phyloP scores from a whole-genome alignment of 1,140 invertebrate species.

The Zaprionus africanus region DNA sequence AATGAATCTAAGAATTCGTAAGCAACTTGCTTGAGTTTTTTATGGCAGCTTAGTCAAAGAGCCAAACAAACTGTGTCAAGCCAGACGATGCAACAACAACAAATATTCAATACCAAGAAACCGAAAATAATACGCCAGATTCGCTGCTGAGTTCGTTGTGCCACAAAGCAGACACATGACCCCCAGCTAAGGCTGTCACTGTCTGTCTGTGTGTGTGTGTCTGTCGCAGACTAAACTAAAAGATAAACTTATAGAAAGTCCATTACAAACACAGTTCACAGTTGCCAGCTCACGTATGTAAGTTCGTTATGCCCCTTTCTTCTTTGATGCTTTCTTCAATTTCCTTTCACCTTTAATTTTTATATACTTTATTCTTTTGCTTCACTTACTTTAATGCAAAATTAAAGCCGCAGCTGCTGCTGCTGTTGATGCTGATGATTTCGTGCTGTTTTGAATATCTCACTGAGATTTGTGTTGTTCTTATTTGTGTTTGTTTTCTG shows the following conservation, averaged over 20 bases:
- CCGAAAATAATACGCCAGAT: conserved; percentile 66
- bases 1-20: conserved; percentile 21
- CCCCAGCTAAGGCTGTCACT: conserved; percentile 55
- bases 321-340: not conserved
- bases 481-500: conserved; percentile 19
- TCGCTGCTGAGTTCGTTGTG: conserved; percentile 70
- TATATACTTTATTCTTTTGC: conserved; percentile 6
- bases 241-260: conserved; percentile 54
- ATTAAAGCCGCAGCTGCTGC: conserved; percentile 25
- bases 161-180: conserved; percentile 54
- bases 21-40: conserved; percentile 43
- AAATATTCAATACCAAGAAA: conserved; percentile 45
- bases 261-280: conserved; percentile 23
- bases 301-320: conserved; percentile 11
- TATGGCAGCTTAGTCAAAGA: conserved; percentile 43
- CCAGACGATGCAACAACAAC: conserved; percentile 26
- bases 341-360: conserved; percentile 15
- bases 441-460: conserved; percentile 21
- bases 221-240: conserved; percentile 36
- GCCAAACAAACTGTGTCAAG: conserved; percentile 60
- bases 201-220: conserved; percentile 20
- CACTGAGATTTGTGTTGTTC: conserved; percentile 20
- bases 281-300: conserved; percentile 23
- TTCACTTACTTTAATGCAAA: conserved; percentile 67
- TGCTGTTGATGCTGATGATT: conserved; percentile 23